These are phyloP conservation scores for Sarcoramphus papa DNA, from an alignment of 2,797 vertebrate species.

Conservation along the genomic window DNA sequence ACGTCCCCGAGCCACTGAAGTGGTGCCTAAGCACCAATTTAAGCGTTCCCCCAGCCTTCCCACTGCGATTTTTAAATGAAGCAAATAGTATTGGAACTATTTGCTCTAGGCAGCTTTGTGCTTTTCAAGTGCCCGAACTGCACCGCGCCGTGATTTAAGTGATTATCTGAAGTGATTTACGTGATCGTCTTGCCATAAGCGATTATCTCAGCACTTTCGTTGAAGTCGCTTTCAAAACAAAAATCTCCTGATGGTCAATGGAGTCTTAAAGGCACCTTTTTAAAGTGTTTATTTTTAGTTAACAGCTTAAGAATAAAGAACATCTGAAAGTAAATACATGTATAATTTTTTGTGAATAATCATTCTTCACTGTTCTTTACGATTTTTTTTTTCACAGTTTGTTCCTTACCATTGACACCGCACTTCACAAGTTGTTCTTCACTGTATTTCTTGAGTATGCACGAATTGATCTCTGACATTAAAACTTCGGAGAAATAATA, in stretches of 20 bases:
- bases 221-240: neutral
- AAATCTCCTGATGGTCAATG: neutral
- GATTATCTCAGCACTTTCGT: neutral
- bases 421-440: neutral
- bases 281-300: neutral
- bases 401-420: fast-evolving
- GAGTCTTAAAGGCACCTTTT: neutral
- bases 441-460: fast-evolving
- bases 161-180: neutral
- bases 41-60: neutral
- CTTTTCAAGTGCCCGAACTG: neutral
- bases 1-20: neutral
- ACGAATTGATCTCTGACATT: neutral
- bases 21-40: neutral
- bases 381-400: fast-evolving
- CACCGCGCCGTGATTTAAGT: neutral
- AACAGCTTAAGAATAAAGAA: neutral
- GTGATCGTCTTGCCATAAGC: neutral
- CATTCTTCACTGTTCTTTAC: neutral
- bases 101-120: neutral
- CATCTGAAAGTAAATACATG: neutral
- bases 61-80: neutral
- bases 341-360: neutral
- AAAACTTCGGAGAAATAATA: neutral
- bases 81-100: neutral